Percentiles rank a stretch among this genome's conserved stretches.
Evolutionary conservation across 2,113 vertebrate genomes (phyloP).

Genomic region (Lontra canadensis): DNA sequence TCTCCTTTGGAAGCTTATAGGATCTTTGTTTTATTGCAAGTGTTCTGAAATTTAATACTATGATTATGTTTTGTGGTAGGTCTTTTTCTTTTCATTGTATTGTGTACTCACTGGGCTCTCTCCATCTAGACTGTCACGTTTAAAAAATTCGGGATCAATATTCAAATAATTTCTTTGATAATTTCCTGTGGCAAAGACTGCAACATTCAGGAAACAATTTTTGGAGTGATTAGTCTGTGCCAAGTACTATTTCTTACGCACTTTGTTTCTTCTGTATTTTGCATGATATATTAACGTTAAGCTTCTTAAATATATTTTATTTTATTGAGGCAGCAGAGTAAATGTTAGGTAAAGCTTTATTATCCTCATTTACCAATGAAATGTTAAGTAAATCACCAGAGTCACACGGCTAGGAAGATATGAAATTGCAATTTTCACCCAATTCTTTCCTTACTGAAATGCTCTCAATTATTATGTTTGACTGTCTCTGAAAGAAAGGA

Average conservation of each 20-base stretch:
- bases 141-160: background rate
- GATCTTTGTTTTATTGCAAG: background rate
- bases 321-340: background rate
- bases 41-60: background rate
- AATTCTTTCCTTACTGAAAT: background rate
- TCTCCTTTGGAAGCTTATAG: background rate
- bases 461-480: background rate
- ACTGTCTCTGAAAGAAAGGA: background rate
- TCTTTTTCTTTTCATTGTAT: background rate
- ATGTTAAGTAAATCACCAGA: background rate
- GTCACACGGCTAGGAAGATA: background rate
- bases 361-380: background rate
- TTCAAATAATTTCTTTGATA: background rate
- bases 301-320: background rate
- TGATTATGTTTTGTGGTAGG: background rate
- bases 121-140: background rate
- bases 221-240: background rate
- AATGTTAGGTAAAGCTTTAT: background rate
- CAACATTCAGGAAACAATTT: background rate
- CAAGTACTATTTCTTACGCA: background rate
- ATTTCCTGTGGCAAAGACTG: background rate
- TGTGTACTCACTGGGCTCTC: background rate
- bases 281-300: background rate
- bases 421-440: background rate
- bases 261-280: background rate